phyloP scores from a whole-genome alignment of 2,888 invertebrate species.

The Vesta saturnalis region DNA sequence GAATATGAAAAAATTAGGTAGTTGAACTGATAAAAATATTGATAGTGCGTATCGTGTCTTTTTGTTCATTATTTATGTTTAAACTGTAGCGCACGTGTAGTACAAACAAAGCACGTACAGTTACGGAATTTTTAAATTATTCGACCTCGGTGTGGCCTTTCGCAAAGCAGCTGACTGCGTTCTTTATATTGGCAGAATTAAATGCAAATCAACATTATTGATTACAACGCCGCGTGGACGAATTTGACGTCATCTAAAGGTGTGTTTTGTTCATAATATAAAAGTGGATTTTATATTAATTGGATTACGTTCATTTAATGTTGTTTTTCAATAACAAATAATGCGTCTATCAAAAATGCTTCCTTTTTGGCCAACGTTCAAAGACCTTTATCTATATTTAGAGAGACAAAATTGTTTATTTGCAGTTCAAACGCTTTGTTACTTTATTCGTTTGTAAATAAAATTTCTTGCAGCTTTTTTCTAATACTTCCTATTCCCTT shows the following conservation, averaged over 20 bases:
- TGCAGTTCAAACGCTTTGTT: slow-evolving; percentile 21
- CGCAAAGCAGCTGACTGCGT: slow-evolving; percentile 27
- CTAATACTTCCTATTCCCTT: no score
- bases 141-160: slow-evolving; percentile 35
- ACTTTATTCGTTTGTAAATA: neutral
- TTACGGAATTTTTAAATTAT: slow-evolving; percentile 16
- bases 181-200: slow-evolving; percentile 24
- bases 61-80: slow-evolving; percentile 5
- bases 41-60: neutral
- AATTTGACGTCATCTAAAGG: slow-evolving; percentile 20
- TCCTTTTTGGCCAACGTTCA: slow-evolving; percentile 39
- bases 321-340: slow-evolving; percentile 16
- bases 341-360: slow-evolving; percentile 33
- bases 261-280: neutral
- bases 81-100: slow-evolving; percentile 14
- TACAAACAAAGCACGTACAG: slow-evolving; percentile 1
- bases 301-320: neutral
- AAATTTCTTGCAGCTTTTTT: no score
- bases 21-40: slow-evolving; percentile 1
- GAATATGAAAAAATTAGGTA: slow-evolving; percentile 4
- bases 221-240: slow-evolving; percentile 5
- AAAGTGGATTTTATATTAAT: neutral
- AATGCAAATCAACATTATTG: slow-evolving; percentile 17
- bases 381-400: slow-evolving; percentile 36
- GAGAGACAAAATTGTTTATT: slow-evolving; percentile 25